These are phyloP conservation scores for Eledona agricola DNA, from an alignment of 2,888 invertebrate species.

Conservation along the genomic window DNA sequence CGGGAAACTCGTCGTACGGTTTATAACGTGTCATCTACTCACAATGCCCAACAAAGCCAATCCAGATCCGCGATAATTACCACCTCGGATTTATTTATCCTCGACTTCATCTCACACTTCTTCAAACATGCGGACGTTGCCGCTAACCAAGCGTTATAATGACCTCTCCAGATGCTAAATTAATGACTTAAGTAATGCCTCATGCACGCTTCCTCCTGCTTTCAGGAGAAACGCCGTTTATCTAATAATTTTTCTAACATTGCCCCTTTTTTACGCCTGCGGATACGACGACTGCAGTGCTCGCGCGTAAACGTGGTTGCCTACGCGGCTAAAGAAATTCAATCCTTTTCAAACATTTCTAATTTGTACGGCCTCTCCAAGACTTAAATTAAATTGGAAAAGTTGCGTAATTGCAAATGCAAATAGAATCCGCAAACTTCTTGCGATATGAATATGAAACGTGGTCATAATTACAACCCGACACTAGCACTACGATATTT, in stretches of 20 bases:
- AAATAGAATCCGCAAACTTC: constrained; percentile 2
- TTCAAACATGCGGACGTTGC: constrained; percentile 16
- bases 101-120: constrained; percentile 15
- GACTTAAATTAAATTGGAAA: constrained; percentile 9
- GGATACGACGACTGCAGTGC: constrained; percentile 6
- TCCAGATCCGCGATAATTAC: constrained; percentile 15
- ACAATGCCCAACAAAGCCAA: constrained; percentile 16
- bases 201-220: constrained; percentile 4
- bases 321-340: no score
- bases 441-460: constrained; percentile 14
- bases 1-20: constrained; percentile 24
- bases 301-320: constrained; percentile 12
- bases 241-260: constrained; percentile 1
- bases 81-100: constrained; percentile 12
- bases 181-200: constrained; percentile 25
- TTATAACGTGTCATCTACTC: constrained; percentile 22
- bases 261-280: constrained; percentile 8
- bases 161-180: constrained; percentile 11
- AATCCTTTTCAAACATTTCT: no score
- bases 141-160: constrained; percentile 5
- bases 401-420: constrained; percentile 18
- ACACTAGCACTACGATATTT: constrained; percentile 17
- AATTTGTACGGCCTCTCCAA: no score
- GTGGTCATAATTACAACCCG: constrained; percentile 7
- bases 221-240: constrained; percentile 5